Percentiles rank a stretch among this genome's conserved stretches.
Conservation (phyloP, 2,113 vertebrate species). For the Empidonax traillii region DNA sequence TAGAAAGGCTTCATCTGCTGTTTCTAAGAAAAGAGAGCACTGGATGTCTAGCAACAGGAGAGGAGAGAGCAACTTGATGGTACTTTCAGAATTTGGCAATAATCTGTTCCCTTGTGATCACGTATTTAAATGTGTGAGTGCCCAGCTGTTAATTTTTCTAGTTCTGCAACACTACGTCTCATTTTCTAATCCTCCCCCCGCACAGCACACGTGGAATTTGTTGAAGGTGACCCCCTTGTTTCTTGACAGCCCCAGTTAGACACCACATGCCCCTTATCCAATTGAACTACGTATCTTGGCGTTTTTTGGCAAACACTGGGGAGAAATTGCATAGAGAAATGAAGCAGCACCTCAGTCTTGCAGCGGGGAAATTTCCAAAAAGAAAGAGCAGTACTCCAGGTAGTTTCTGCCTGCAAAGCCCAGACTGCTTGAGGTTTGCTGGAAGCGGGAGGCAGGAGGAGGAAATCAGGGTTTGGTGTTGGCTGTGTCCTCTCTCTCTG, state of each 20-base stretch:
- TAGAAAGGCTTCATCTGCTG: conserved; percentile 53
- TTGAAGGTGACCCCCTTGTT: background rate
- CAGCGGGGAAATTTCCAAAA: background rate
- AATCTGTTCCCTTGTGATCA: background rate
- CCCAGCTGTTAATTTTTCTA: background rate
- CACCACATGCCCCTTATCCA: background rate
- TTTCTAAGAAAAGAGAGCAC: conserved; percentile 34
- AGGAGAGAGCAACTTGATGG: background rate
- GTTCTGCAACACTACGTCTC: background rate
- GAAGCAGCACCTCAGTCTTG: background rate
- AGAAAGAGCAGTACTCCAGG: background rate
- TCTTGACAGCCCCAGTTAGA: background rate
- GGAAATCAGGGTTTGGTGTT: background rate
- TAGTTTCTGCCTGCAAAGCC: background rate
- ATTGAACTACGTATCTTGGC: background rate
- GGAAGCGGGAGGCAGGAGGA: background rate
- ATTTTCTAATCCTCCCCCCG: background rate
- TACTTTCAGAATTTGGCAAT: background rate
- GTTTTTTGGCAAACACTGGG: background rate
- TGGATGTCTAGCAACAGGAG: background rate
- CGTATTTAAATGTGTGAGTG: background rate
- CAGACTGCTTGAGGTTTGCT: background rate
- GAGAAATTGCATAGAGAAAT: background rate
- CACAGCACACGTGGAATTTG: background rate
- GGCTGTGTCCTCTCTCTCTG: background rate